A percentile compares a stretch with the other conserved stretches of the same genome.
Evolutionary conservation across 2,888 invertebrate genomes (phyloP).

Genomic region (Macrophya alboannulata): DNA sequence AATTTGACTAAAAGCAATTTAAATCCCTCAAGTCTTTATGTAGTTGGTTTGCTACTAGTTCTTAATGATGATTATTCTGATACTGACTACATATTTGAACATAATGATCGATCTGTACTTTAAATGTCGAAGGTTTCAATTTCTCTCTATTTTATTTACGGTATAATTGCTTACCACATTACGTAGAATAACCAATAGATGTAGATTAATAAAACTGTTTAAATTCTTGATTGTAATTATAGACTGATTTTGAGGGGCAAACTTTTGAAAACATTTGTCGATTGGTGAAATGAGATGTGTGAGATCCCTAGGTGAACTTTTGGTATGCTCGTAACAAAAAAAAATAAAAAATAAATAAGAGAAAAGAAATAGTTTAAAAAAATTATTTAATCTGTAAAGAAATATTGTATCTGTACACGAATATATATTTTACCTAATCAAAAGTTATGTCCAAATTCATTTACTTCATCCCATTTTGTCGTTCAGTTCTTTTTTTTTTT

Average conservation of each 20-base stretch:
- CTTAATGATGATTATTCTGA: neutral
- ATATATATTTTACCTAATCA: constrained; percentile 52
- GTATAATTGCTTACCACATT: neutral
- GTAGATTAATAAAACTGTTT: neutral
- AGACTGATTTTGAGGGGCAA: constrained; percentile 5
- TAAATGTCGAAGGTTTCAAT: neutral
- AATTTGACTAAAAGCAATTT: neutral
- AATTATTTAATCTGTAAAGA: constrained; percentile 35
- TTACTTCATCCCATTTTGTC: neutral
- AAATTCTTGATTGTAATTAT: constrained; percentile 18
- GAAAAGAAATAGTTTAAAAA: neutral
- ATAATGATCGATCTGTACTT: neutral
- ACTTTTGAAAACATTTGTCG: neutral
- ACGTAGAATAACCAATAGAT: neutral
- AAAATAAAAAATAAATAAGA: neutral
- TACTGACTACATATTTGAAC: neutral
- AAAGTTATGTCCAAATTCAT: neutral
- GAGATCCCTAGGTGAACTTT: neutral
- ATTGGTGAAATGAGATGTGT: neutral
- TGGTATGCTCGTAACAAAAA: constrained; percentile 1
- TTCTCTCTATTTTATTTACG: neutral
- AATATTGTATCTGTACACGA: constrained; percentile 51
- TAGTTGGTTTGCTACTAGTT: neutral
- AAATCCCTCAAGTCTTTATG: neutral
- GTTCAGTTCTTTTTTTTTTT: neutral